Base-by-base conservation (phyloP, 2,888 invertebrate species). In the Mimas tiliae region DNA sequence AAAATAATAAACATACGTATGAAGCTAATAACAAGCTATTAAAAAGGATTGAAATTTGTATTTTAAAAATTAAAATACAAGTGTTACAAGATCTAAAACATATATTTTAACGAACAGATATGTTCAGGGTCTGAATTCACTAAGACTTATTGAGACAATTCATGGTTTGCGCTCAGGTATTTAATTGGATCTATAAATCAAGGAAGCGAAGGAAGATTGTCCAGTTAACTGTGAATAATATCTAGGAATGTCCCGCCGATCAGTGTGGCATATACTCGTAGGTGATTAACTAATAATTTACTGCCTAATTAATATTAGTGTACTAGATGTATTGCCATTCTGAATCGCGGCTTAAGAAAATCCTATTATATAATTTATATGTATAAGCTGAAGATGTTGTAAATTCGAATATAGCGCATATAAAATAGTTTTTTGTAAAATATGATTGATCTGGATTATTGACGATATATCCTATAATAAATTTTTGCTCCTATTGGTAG, bases 171-270 rank as follows among this genome's bases (percentile, higher is more conserved):
- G 78, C 83, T 82, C 81, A 86, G 86, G 84, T 85, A 87, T 88
- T 87, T 88, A 89, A 89, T 89, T 89, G 87, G 85, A 85, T 79
- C 83, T 76, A 87, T 88, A 88, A 89, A 88, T 89, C 88, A 87
- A 81, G 78, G 73, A 74, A 78, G 79, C 81, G 77, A 76, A 75
- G n/a, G n/a, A 77, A 81, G 79, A 82, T 80, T 80, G 80, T 77
- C 80, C 80, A 78, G 78, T 80, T 79, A 77, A 78, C 77, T 81
- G 75, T 76, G 80, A 74, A 76, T 78, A 77, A 72, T 73, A 74
- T 73, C 75, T 76, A 66, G 34, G 63, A 70, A 73, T 76, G 75
- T 69, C 73, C 71, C 77, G 74, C 68, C 71, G 72, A 68, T 66
- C 51, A 53, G 53, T 52, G 52, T 63, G 21, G 45, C 7, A 9